Base-by-base conservation (phyloP, 2,113 vertebrate species). In the Platycercus adscitus region DNA sequence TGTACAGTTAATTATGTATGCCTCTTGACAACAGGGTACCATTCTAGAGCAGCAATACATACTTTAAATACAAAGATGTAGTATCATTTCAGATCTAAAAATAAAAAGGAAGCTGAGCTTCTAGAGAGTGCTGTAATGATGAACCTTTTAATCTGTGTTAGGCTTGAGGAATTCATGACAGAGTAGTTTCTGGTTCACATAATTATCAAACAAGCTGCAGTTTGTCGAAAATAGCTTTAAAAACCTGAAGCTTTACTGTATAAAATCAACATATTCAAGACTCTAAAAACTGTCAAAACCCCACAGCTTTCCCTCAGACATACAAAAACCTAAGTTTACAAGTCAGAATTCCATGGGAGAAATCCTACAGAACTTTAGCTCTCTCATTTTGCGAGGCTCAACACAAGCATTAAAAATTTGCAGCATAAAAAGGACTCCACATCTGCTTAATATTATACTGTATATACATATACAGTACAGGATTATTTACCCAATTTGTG, bases 11-110 rank as follows among this genome's bases (percentile, higher is more conserved):
- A 91, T 96, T 93, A 97, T 93, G 96, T 97, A 95, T 97, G 97
- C 96, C 91, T 97, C 94, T 96, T 96, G 97, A 98, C 98, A 98
- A 97, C 89, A 95, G 97, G 98, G 98, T 98, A 98, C 98, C 98
- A 97, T 98, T 98, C 95, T 96, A 96, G 96, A 98, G 98, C 98
- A 98, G 98, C 98, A 98, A 95, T 97, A 97, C 90, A 91, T 81
- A 91, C 97, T 89, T 98, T 96, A 97, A 96, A 97, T 97, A 97
- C 97, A 97, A 97, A 98, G 97, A 97, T 96, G 97, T 93, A 95
- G 93, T 92, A 97, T 97, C 93, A 95, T 93, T 97, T 98, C 95
- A 96, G 93, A 95, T 97, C 96, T 97, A 97, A 98, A 98, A 96
- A 85, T 71, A 90, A 93, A 90, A 92, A 80, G 76, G 95, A 97